Evolutionary conservation across 2,888 invertebrate species (phyloP), one percentile per base, ranked within the genome.

Genomic region (Ophioninae sp.): DNA sequence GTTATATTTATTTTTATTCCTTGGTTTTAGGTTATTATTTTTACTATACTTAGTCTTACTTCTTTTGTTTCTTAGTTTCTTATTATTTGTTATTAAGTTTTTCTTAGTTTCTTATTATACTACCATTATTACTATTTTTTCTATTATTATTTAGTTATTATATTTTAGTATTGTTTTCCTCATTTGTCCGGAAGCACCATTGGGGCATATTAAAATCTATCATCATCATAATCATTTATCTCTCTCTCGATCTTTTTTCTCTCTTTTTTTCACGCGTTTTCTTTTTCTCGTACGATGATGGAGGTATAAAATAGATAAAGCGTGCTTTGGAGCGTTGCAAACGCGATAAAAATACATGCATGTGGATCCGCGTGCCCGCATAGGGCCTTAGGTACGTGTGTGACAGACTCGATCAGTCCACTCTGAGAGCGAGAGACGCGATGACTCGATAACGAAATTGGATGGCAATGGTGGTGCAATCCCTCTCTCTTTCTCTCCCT

Each of bases 361-460:
- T 61, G 44, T 59, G 37, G 30, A 70, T 17, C 17, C n/a, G 50
- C 44, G 23, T 64, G n/a, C n/a, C 7, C 56, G 23, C 17, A 20
- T 20, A 39, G 8, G 0, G 8, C 10, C n/a, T 2, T 23, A n/a
- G 57, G 41, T 67, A 59, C 39, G 17, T 50, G 17, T 50, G 17
- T 6, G 5, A 50, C 17, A 50, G 17, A 50, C 17, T 56, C 41
- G 41, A 70, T 37, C 62, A 62, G 69, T 78, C 61, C 62, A 78
- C 37, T 78, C 50, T 61, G n/a, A 69, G 39, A 50, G 62, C 37
- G 37, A 68, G 56, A 37, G 69, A 50, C 50, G 68, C 50, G 50
- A 20, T 17, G 56, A 70, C 56, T 37, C 69, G 39, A 62, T 78
- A 78, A 78, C 69, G 62, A 61, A 69, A 70, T 69, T 70, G 77